Percentiles rank a stretch among this genome's conserved stretches.
These are phyloP conservation scores for Gymnarchus niloticus DNA, from an alignment of 2,113 vertebrate species.

Conservation along the genomic window DNA sequence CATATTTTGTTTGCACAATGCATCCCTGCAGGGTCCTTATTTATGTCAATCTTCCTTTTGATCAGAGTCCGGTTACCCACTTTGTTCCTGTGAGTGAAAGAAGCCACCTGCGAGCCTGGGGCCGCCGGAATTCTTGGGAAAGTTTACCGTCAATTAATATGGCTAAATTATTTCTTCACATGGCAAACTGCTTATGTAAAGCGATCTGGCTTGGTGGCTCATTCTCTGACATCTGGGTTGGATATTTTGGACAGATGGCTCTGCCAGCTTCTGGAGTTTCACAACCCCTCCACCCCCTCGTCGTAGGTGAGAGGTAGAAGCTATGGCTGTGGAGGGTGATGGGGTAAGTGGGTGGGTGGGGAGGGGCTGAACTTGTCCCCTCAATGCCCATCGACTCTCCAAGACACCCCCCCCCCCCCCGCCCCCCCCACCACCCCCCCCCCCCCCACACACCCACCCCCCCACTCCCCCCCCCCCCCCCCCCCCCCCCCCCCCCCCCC, in stretches of 20 bases:
- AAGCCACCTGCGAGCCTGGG: constrained; percentile 82
- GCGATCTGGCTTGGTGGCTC: constrained; percentile 62
- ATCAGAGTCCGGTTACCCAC: constrained; percentile 66
- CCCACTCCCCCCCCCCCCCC: no score
- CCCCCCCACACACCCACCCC: constrained; percentile 49
- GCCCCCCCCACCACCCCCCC: constrained; percentile 28
- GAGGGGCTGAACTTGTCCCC: constrained; percentile 1
- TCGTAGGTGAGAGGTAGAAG: constrained; percentile 37
- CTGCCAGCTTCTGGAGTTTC: constrained; percentile 61
- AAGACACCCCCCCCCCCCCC: constrained; percentile 39
- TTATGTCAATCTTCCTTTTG: constrained; percentile 71
- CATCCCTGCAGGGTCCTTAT: constrained; percentile 75
- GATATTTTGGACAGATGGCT: constrained; percentile 68
- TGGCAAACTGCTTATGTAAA: constrained; percentile 85
- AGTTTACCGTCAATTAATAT: constrained; percentile 91
- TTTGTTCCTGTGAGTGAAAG: constrained; percentile 75
- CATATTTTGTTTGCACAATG: constrained; percentile 75
- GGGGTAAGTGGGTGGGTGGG: constrained; percentile 25
- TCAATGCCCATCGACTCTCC: not conserved
- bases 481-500: no score
- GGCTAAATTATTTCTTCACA: constrained; percentile 84
- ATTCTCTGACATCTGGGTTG: constrained; percentile 67
- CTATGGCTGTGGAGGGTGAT: constrained; percentile 38
- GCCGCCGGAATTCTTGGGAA: constrained; percentile 74
- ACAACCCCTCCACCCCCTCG: not conserved